phyloP scores from a whole-genome alignment of 2,113 vertebrate species.

The Pica pica region DNA sequence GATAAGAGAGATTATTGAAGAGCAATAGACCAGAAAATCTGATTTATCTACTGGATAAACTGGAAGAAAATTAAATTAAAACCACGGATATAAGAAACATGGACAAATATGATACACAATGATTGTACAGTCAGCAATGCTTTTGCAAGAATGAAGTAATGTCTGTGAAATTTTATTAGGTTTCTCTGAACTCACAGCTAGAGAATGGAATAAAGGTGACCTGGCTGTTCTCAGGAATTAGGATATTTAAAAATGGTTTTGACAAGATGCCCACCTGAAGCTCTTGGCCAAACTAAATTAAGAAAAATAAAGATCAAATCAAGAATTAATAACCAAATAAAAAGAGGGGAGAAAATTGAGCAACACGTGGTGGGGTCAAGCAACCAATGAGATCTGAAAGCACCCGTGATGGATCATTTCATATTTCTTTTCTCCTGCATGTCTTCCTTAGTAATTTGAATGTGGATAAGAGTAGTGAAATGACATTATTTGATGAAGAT shows the following conservation, averaged over 20 bases:
- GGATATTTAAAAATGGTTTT: neutral
- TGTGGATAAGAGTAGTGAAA: neutral
- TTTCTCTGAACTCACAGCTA: neutral
- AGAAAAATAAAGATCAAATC: neutral
- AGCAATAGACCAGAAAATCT: neutral
- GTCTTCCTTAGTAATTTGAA: neutral
- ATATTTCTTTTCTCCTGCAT: neutral
- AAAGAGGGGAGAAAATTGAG: neutral
- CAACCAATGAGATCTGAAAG: neutral
- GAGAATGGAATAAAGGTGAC: neutral
- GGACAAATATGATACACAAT: neutral
- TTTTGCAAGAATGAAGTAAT: neutral
- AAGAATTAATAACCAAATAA: neutral
- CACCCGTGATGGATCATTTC: neutral
- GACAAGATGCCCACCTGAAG: neutral
- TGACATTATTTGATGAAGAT: neutral
- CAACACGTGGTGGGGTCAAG: neutral
- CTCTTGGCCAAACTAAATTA: neutral
- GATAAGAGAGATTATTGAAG: neutral
- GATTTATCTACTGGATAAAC: neutral
- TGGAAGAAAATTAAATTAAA: neutral
- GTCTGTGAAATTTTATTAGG: neutral
- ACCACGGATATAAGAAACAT: neutral
- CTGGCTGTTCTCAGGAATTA: neutral
- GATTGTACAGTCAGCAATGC: neutral